These are phyloP conservation scores for Pomacea canaliculata DNA, from an alignment of 2,888 invertebrate genomes.

Conservation along the genomic window DNA sequence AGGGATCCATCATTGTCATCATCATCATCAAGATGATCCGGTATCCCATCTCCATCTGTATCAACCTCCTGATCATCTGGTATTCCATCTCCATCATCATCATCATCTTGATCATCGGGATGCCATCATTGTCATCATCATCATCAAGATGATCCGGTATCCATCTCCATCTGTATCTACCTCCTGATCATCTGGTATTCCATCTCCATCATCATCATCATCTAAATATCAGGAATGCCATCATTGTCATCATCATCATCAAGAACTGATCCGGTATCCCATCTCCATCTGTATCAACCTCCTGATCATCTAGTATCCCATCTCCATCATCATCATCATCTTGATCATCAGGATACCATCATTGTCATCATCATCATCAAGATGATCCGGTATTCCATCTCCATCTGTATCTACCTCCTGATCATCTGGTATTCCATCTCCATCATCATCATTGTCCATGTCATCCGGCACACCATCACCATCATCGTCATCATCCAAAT, in stretches of 20 bases:
- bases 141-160: constrained; percentile 37
- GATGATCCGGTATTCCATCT: constrained; percentile 62
- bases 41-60: constrained; percentile 53
- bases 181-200: constrained; percentile 40
- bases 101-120: constrained; percentile 48
- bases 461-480: constrained; percentile 57
- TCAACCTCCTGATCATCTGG: constrained; percentile 58
- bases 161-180: constrained; percentile 48
- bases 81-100: constrained; percentile 51
- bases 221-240: constrained; percentile 58
- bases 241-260: constrained; percentile 49
- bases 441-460: constrained; percentile 54
- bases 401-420: constrained; percentile 50
- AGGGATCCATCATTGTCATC: constrained; percentile 62
- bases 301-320: constrained; percentile 51
- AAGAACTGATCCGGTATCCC: constrained; percentile 39
- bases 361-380: constrained; percentile 51
- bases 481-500: constrained; percentile 44
- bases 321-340: constrained; percentile 54
- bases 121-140: constrained; percentile 50
- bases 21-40: constrained; percentile 47
- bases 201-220: constrained; percentile 57
- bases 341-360: constrained; percentile 41
- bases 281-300: constrained; percentile 55
- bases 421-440: constrained; percentile 48